Base-by-base conservation (phyloP, 2,888 invertebrate species). In the Ennomos fuscantarius region DNA sequence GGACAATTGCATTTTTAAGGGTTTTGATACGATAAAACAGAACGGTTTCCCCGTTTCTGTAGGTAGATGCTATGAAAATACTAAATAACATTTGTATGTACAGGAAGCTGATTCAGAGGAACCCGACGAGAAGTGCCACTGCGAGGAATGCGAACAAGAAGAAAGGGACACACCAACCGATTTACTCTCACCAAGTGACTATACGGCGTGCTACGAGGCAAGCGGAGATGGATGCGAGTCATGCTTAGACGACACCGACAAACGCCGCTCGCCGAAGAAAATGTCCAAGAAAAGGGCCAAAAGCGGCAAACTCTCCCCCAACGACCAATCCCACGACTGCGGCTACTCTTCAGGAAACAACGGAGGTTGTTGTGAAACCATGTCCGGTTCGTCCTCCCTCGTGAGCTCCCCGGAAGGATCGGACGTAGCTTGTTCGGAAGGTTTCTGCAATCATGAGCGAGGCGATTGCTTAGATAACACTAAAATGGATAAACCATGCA, bases 341-440 rank as follows among this genome's bases (percentile, higher is more conserved):
- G 97, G 97, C 39, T 98, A 97, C 82, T 97, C 96, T 13, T 97
- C 97, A 9, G 97, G 97, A 62, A 95, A 95, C 68, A 96, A 96
- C 76, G 95, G 95, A 55, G 95, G 95, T 46, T 94, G 94, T 79
- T 94, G 94, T 74, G 94, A 94, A 68, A 94, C 94, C 35, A 93
- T 94, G 57, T 94, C 94, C 8, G 93, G 94, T 40, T 95, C 95
- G 48, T 96, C 96, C 15, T 97, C 97, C 68, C 93, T 96, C 60
- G 95, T 95, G 69, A 97, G 96, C 79, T 97, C 97, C 3, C 96
- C 97, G 0, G 98, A 97, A 77, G 97, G 97, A 33, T 97, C 97
- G 0, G 98, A 97, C 79, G 95, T 97, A 51, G 97, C 97, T 0
- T 98, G 97, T 85, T 96, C 96, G 0, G 98, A 98, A 78, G 96